A percentile compares a stretch with the other conserved stretches of the same genome.
Conservation (phyloP, 2,113 vertebrate genomes). For the Ammodytes marinus region DNA sequence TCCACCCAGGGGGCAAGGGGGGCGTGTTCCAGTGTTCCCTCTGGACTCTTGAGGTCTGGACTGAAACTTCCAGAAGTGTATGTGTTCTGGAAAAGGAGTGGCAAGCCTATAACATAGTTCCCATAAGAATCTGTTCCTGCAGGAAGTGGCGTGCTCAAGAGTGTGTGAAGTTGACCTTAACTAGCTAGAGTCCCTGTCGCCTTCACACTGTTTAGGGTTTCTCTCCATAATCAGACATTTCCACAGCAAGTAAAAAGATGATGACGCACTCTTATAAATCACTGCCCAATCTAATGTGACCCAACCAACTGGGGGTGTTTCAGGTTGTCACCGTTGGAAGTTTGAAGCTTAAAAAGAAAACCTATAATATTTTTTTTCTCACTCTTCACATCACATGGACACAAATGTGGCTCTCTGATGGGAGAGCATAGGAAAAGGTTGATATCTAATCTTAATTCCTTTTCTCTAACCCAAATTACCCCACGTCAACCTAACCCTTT, state of each 20-base stretch:
- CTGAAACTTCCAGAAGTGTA: slow-evolving; percentile 57
- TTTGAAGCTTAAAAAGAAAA: slow-evolving; percentile 72
- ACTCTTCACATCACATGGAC: slow-evolving; percentile 70
- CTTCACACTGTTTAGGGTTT: slow-evolving; percentile 72
- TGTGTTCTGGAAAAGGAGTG: slow-evolving; percentile 58
- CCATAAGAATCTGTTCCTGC: slow-evolving; percentile 75
- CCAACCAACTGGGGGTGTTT: slow-evolving; percentile 73
- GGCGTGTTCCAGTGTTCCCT: slow-evolving; percentile 69
- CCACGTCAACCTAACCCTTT: slow-evolving; percentile 87
- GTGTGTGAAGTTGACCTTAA: slow-evolving; percentile 73
- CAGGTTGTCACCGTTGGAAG: slow-evolving; percentile 84
- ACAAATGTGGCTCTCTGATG: slow-evolving; percentile 76
- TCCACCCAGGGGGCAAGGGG: slow-evolving; percentile 56
- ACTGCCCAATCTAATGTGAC: slow-evolving; percentile 69
- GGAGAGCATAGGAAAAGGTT: slow-evolving; percentile 80
- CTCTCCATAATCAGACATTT: slow-evolving; percentile 80
- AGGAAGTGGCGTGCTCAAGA: slow-evolving; percentile 72
- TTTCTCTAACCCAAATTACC: slow-evolving; percentile 90
- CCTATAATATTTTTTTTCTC: slow-evolving; percentile 40
- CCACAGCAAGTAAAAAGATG: slow-evolving; percentile 76
- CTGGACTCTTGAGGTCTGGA: slow-evolving; percentile 68
- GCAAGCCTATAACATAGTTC: slow-evolving; percentile 68
- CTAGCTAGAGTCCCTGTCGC: slow-evolving; percentile 73
- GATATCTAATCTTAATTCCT: slow-evolving; percentile 86
- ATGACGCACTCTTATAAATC: slow-evolving; percentile 70